phyloP scores from a whole-genome alignment of 2,888 invertebrate genomes.

The Geotrupes spiniger region DNA sequence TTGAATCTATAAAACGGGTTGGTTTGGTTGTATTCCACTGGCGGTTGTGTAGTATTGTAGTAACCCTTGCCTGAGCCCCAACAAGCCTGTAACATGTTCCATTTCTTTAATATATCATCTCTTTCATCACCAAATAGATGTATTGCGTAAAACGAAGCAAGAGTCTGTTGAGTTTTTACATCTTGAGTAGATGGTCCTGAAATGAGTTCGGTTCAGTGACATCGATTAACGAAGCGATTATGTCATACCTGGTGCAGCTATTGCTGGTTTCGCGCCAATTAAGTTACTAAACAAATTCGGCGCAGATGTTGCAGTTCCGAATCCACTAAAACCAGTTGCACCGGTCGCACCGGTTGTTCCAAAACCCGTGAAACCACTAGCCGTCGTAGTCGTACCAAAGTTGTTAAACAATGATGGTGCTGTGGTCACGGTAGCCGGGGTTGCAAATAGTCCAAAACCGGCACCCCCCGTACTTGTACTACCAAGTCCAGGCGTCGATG shows the following conservation, averaged over 20 bases:
- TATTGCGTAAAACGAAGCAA: conserved; percentile 50
- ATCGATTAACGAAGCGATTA: conserved; percentile 5
- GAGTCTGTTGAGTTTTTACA: conserved; percentile 46
- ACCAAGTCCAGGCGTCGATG: conserved; percentile 23
- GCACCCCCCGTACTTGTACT: conserved; percentile 19
- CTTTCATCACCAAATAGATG: conserved; percentile 92
- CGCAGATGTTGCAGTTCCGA: conserved; percentile 40
- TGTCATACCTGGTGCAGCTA: conserved; percentile 41
- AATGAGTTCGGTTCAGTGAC: not conserved
- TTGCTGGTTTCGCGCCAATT: conserved; percentile 49
- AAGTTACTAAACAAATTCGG: conserved; percentile 34
- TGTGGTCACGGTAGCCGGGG: conserved; percentile 42
- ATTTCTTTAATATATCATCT: conserved; percentile 87
- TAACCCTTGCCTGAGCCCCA: conserved; percentile 85
- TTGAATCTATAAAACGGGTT: conserved; percentile 94
- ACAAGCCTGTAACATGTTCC: conserved; percentile 91
- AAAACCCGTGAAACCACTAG: conserved; percentile 47
- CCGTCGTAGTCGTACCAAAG: conserved; percentile 48
- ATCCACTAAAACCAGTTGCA: conserved; percentile 32
- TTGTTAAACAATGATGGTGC: conserved; percentile 45
- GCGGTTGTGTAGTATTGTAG: conserved; percentile 72
- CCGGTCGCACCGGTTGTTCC: conserved; percentile 48
- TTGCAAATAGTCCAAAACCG: conserved; percentile 44
- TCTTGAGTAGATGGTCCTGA: conserved; percentile 17
- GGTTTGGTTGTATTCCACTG: conserved; percentile 80